Base-by-base conservation (phyloP, 2,797 vertebrate genomes). In the Rhyacichthys aspro region DNA sequence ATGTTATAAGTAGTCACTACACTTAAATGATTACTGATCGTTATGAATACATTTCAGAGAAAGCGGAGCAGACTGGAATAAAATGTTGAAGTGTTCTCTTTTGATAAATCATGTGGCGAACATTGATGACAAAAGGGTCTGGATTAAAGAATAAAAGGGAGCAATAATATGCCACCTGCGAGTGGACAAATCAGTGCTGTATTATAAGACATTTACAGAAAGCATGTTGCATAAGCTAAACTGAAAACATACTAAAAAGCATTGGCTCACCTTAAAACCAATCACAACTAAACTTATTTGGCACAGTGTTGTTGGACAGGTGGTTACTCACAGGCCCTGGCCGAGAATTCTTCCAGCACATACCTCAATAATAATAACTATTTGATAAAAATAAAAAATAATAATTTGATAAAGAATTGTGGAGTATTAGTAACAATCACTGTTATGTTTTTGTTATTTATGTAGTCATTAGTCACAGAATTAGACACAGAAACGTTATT, bases 291-390 rank as follows among this genome's bases (percentile, higher is more conserved):
- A 52, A 52, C 33, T 52, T 19, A 16, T 11, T 38, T 52, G 48
- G 48, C 48, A 9, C 16, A 1, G 28, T 7, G 49, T 52, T 16
- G 34, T 16, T 52, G 34, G 49, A 52, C 49, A 52, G 34, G 37
- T 52, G 49, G 49, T 52, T 10, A 15, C 49, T 47, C 37, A 34
- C 36, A 38, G 49, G 49, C 49, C 11, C 37, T 52, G 34, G 49
- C 34, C 37, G 49, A 52, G 34, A 18, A 38, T 37, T 7, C 7
- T n/a, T n/a, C n/a, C n/a, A n/a, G n/a, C n/a, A n/a, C n/a, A n/a
- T n/a, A n/a, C n/a, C n/a, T n/a, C n/a, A n/a, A n/a, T n/a, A n/a
- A n/a, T n/a, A n/a, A n/a, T n/a, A n/a, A n/a, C n/a, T n/a, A n/a
- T n/a, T n/a, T n/a, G n/a, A n/a, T n/a, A n/a, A n/a, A n/a, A n/a